phyloP scores from a whole-genome alignment of 2,888 invertebrate species.

The Magallana nippona region DNA sequence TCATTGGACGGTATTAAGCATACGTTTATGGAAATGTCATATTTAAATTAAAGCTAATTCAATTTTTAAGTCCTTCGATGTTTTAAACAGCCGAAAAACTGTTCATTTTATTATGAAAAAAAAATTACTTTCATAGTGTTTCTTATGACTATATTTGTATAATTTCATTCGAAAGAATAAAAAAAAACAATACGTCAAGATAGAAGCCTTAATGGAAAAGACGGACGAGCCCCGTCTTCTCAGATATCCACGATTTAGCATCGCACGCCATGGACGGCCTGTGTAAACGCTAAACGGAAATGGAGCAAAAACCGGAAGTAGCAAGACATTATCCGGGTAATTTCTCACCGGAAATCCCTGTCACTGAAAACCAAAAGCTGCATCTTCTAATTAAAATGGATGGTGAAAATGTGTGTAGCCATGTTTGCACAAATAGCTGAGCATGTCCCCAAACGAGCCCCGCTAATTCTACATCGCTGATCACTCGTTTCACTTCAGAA shows the following conservation, averaged over 20 bases:
- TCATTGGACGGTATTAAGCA: no score
- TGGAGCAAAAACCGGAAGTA: constrained; percentile 38
- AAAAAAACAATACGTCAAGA: not conserved
- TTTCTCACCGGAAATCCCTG: constrained; percentile 31
- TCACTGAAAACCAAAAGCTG: constrained; percentile 34
- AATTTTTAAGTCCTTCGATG: no score
- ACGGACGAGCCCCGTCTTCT: not conserved
- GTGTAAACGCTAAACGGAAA: constrained; percentile 35
- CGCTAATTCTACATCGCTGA: no score
- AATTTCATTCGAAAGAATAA: no score
- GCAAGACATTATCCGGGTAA: constrained; percentile 40
- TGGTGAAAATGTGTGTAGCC: constrained; percentile 23
- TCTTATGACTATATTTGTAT: no score
- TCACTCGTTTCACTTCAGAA: no score
- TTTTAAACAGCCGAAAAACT: no score
- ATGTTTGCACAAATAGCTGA: not conserved
- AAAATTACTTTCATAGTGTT: no score
- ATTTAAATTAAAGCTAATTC: no score
- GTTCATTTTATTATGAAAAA: no score
- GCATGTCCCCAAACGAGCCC: not conserved
- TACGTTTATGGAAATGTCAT: no score
- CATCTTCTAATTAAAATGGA: constrained; percentile 38
- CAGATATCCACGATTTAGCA: constrained; percentile 4
- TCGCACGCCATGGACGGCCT: constrained; percentile 4
- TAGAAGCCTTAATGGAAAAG: not conserved